Conservation (phyloP, 2,888 invertebrate species). For the Caenorhabditis sulstoni region DNA sequence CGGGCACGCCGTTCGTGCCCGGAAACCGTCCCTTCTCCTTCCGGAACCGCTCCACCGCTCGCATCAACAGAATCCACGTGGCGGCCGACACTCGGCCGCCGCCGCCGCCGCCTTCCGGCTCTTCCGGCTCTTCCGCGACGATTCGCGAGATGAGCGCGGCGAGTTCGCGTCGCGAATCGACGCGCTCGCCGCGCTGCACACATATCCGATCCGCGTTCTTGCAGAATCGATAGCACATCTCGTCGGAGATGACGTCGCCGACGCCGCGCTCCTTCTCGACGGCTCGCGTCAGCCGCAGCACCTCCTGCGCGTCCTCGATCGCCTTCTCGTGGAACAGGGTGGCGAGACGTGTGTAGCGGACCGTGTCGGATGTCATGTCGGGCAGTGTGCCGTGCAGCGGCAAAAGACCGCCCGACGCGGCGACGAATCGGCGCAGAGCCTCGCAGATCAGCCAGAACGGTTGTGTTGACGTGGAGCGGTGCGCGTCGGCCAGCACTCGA, state of each 20-base stretch:
- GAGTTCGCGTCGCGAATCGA: conserved; percentile 83
- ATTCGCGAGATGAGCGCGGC: conserved; percentile 1
- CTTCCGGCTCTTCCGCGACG: background rate
- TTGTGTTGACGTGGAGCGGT: conserved; percentile 85
- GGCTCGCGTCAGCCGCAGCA: conserved; percentile 58
- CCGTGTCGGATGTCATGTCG: conserved; percentile 79
- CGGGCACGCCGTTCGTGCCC: conserved; percentile 77
- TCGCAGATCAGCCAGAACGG: conserved; percentile 77
- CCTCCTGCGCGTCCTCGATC: conserved; percentile 67
- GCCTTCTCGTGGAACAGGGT: conserved; percentile 69
- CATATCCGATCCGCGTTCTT: conserved; percentile 90
- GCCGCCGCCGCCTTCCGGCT: conserved; percentile 17
- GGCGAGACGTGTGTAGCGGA: conserved; percentile 65
- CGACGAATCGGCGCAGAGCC: conserved; percentile 69
- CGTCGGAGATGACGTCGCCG: conserved; percentile 52
- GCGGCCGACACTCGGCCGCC: conserved; percentile 25
- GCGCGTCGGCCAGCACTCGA: conserved; percentile 87
- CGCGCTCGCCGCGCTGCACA: conserved; percentile 86
- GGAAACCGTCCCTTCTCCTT: conserved; percentile 86
- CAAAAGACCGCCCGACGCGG: conserved; percentile 64
- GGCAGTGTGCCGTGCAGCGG: conserved; percentile 78
- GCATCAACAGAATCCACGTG: conserved; percentile 89
- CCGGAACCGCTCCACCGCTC: conserved; percentile 93
- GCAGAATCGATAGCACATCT: conserved; percentile 72
- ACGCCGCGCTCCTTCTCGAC: conserved; percentile 56